These are phyloP conservation scores for Bombus pascuorum DNA, from an alignment of 1,140 invertebrate species.

Conservation along the genomic window DNA sequence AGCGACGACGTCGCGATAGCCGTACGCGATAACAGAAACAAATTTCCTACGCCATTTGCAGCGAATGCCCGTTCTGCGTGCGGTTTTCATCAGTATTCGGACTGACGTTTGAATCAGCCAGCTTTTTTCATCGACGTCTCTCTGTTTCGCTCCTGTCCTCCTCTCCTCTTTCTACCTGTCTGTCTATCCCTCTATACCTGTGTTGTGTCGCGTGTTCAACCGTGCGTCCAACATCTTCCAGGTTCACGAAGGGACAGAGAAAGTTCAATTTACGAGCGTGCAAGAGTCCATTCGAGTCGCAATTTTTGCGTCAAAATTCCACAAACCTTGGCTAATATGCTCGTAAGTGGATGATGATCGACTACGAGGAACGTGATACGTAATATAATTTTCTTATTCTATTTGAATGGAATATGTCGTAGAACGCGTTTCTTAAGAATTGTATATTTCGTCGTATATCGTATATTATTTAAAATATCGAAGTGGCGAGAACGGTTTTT, in stretches of 20 bases:
- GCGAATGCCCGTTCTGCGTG: conserved; percentile 47
- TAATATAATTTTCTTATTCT: too few relatives aligned
- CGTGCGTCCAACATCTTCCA: neutral
- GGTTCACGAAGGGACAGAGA: neutral
- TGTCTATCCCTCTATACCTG: neutral
- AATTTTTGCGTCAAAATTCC: too few relatives aligned
- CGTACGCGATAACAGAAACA: conserved; percentile 69
- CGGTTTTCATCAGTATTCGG: conserved; percentile 56
- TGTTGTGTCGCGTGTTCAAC: neutral
- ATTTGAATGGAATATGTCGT: too few relatives aligned
- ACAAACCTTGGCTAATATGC: too few relatives aligned
- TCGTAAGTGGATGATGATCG: too few relatives aligned
- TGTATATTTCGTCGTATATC: too few relatives aligned
- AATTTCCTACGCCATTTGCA: conserved; percentile 71
- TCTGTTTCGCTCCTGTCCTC: neutral
- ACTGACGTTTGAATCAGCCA: conserved; percentile 57
- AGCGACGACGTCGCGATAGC: conserved; percentile 60
- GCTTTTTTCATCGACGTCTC: conserved; percentile 7
- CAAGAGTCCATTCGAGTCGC: neutral
- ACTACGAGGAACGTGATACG: too few relatives aligned
- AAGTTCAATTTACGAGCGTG: neutral
- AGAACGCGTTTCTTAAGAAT: too few relatives aligned
- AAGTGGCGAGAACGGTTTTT: too few relatives aligned
- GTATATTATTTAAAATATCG: too few relatives aligned
- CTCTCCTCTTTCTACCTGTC: neutral